Conservation (phyloP, 2,888 invertebrate species). For the Biston stratarius region DNA sequence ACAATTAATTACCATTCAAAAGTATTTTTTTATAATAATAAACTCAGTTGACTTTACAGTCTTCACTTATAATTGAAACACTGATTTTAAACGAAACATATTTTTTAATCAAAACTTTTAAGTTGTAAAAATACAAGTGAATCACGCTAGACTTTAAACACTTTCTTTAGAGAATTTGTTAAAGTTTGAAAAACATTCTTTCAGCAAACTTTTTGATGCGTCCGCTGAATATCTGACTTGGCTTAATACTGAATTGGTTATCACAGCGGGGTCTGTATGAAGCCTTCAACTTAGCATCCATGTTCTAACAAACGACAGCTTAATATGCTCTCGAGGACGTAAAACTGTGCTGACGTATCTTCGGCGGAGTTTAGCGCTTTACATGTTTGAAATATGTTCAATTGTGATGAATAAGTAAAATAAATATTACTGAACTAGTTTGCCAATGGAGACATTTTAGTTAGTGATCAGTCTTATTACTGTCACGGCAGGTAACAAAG, state of each 20-base stretch:
- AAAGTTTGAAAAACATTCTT: conserved; percentile 3
- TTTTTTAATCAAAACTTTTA: not conserved
- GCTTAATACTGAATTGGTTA: conserved; percentile 50
- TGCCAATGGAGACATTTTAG: too few species aligned
- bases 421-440: not conserved
- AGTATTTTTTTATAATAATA: not conserved
- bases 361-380: not conserved
- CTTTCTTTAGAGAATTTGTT: not conserved
- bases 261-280: conserved; percentile 50
- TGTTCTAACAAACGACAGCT: conserved; percentile 51
- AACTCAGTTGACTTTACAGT: not conserved
- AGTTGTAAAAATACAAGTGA: not conserved
- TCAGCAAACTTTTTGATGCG: conserved; percentile 36
- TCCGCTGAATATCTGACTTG: conserved; percentile 57
- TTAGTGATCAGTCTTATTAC: too few species aligned
- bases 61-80: conserved; percentile 1
- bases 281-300: conserved; percentile 56
- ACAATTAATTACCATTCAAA: conserved; percentile 5
- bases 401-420: conserved; percentile 3
- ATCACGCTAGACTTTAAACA: not conserved
- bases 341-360: not conserved
- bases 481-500: too few species aligned
- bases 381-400: not conserved
- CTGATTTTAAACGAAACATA: not conserved
- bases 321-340: conserved; percentile 45